Base-by-base conservation (phyloP, 2,797 vertebrate genomes). In the Crax fasciolata region DNA sequence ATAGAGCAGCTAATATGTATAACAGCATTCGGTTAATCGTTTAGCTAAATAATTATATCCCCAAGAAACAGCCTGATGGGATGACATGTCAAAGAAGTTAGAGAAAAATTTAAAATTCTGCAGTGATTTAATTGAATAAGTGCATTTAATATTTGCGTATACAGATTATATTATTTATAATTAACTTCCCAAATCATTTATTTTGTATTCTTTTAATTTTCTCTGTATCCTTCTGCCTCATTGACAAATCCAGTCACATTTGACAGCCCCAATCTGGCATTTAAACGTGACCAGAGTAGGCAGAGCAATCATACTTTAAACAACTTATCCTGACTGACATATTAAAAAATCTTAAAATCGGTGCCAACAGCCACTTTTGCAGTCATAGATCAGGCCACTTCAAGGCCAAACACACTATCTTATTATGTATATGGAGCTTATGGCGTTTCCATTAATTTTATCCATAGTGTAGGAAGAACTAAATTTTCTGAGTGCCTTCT, bases 101-200 rank as follows among this genome's bases (percentile, higher is more conserved):
- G 78, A 91, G 94, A 84, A 81, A 96, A 87, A 48, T 93, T 96
- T 81, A 44, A 54, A 97, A 96, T 85, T 96, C 90, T 77, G 49
- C 52, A 80, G 27, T 90, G 76, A 89, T 95, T 96, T 95, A 94
- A 97, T 97, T 97, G 94, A 90, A 93, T 49, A 95, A 85, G 76
- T 30, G 21, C 58, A 94, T 87, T 93, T 95, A 93, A 52, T 94
- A 97, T 96, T 97, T 97, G 88, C 91, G 94, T 89, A 89, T 51
- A 87, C 76, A 91, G 57, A 92, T 96, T 94, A 67, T 72, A 87
- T 94, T 97, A 84, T 97, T 97, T 97, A 87, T 93, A 95, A 97
- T 97, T 97, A 96, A 79, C 52, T 97, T 96, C 61, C 25, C 20
- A 85, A 75, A 91, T 85, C 39, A 59, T 92, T 48, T 96, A 63